Evolutionary conservation across 2,888 invertebrate species (phyloP), one percentile per base, ranked within the genome.

Genomic region (Cataglyphis altisquamis): DNA sequence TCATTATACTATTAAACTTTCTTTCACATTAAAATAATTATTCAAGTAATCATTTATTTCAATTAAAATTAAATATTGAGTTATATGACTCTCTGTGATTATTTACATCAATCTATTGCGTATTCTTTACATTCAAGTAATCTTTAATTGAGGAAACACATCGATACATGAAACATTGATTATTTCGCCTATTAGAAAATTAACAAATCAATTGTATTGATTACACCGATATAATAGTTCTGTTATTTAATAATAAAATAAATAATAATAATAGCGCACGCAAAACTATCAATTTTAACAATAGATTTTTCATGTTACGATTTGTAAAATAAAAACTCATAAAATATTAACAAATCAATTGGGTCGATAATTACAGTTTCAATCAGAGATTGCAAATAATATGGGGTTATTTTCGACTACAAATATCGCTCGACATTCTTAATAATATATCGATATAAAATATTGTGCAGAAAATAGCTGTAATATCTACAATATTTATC

Each of bases 41-140:
- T 75, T 52, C 25, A 55, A 75, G 52, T 64, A 39, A 64, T 75
- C 18, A 36, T 18, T 75, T 52, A 64, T 55, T 39, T 64, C 21
- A 21, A 39, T 75, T 25, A 75, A 75, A 48, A 75, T 75, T 39
- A 52, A 75, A 15, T 48, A 29, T 21, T 12, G 25, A 66, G 36
- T 66, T 75, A 39, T 36, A n/a, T 21, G 21, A 48, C 21, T 62
- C 74, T 60, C 45, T 32, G 52, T 3, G 6, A 25, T 48, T 48
- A 29, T 36, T n/a, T 64, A 10, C 12, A 48, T 48, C 21, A 52
- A 75, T 64, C 18, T 48, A 15, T 15, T 39, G 18, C 25, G 36
- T 25, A 64, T 52, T 25, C 12, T 21, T 75, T 66, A 39, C 52
- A 72, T 52, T 75, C 18, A 52, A 66, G 39, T 73, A 73, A 73